These are phyloP conservation scores for Druon quercuslanigerum DNA, from an alignment of 1,140 invertebrate species.

Conservation along the genomic window DNA sequence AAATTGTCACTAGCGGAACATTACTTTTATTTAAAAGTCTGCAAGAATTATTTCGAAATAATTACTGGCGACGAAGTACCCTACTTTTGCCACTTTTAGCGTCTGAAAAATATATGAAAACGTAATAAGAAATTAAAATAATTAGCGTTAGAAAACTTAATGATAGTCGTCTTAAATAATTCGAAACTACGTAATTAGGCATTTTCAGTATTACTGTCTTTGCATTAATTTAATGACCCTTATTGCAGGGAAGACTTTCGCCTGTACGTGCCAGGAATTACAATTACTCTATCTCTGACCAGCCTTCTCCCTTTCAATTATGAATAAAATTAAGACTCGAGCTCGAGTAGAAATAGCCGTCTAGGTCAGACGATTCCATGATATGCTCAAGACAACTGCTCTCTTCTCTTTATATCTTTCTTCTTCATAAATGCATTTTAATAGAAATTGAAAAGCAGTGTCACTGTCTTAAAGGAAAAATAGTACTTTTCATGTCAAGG, in stretches of 20 bases:
- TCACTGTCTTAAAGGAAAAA: no score
- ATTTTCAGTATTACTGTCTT: neutral
- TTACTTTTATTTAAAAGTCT: no score
- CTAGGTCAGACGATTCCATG: slow-evolving; percentile 5
- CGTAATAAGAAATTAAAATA: no score
- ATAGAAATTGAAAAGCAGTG: no score
- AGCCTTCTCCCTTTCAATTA: slow-evolving; percentile 6
- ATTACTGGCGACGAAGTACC: no score
- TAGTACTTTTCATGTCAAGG: no score
- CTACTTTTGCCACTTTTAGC: no score
- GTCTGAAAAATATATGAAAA: no score
- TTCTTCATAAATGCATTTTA: neutral
- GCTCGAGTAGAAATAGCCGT: neutral
- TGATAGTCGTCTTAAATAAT: neutral
- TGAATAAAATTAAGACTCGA: slow-evolving; percentile 13
- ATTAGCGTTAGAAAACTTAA: no score
- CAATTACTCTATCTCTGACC: neutral
- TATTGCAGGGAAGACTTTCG: slow-evolving; percentile 11
- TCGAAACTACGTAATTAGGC: neutral
- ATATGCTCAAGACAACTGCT: neutral
- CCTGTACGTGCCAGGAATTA: slow-evolving; percentile 3
- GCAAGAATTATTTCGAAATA: no score
- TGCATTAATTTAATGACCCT: neutral
- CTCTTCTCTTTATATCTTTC: slow-evolving; percentile 7
- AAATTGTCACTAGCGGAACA: no score